Evolutionary conservation across 2,113 vertebrate species (phyloP).

Genomic region (Cyprinodon variegatus): DNA sequence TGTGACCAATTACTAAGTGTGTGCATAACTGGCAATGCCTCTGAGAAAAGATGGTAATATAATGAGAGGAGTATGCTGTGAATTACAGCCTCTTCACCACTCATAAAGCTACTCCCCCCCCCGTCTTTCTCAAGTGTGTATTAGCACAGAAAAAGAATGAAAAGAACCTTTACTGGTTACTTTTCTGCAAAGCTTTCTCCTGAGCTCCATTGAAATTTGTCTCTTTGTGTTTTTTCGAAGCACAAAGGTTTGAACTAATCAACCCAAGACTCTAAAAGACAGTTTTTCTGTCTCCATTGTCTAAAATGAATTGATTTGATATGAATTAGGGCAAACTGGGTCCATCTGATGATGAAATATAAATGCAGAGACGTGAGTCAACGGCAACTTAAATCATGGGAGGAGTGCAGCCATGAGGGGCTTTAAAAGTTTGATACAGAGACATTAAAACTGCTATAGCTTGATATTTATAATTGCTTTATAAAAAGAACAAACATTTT

Average conservation of each 20-base stretch:
- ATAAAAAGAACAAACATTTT: too few species aligned
- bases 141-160: conserved; percentile 23
- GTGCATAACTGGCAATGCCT: conserved; percentile 57
- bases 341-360: conserved; percentile 8
- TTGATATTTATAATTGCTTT: neutral
- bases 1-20: conserved; percentile 56
- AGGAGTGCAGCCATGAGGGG: conserved; percentile 2
- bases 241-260: conserved; percentile 51
- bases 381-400: conserved; percentile 4
- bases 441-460: neutral
- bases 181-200: conserved; percentile 35
- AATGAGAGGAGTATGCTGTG: conserved; percentile 84
- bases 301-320: conserved; percentile 27
- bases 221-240: conserved; percentile 48
- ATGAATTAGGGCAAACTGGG: conserved; percentile 44
- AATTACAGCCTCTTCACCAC: conserved; percentile 83
- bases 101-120: conserved; percentile 76
- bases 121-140: conserved; percentile 41
- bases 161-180: conserved; percentile 32
- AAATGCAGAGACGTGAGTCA: conserved; percentile 12
- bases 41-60: conserved; percentile 82
- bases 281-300: neutral
- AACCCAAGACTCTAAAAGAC: conserved; percentile 14
- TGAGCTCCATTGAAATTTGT: conserved; percentile 36
- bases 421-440: neutral